Conservation (phyloP, 2,797 vertebrate genomes). For the Takifugu ocellatus region DNA sequence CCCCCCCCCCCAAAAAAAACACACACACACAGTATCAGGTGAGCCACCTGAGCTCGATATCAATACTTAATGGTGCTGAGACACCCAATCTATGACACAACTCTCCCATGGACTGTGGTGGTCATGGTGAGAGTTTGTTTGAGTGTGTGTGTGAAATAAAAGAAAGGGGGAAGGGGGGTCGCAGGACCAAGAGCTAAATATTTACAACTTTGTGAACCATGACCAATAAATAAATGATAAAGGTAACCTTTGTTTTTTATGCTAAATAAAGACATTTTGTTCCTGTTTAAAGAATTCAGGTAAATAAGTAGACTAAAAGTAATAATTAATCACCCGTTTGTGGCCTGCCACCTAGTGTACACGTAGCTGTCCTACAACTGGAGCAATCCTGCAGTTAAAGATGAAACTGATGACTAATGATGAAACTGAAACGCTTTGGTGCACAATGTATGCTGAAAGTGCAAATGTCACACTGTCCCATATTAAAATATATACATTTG, state of each 20-base stretch:
- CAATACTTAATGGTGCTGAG: slow-evolving; percentile 90
- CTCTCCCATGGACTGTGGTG: slow-evolving; percentile 46
- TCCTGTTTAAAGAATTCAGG: no score
- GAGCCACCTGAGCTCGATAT: slow-evolving; percentile 86
- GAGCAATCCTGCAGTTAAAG: neutral
- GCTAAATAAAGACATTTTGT: no score
- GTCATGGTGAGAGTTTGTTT: slow-evolving; percentile 10
- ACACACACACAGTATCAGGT: slow-evolving; percentile 71
- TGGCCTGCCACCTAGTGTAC: slow-evolving; percentile 38
- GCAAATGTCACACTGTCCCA: no score
- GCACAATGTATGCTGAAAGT: no score
- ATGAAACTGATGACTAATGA: no score
- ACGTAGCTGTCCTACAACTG: slow-evolving; percentile 1
- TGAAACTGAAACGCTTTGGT: no score
- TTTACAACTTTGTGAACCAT: neutral
- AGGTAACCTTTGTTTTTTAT: no score
- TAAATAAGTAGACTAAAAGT: no score
- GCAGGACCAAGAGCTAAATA: neutral
- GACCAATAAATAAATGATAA: no score
- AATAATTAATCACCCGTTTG: no score
- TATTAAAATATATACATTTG: no score
- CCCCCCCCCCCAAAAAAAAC: neutral
- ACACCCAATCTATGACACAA: slow-evolving; percentile 81
- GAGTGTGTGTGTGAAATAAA: neutral
- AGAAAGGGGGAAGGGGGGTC: neutral